Base-by-base conservation (phyloP, 2,888 invertebrate species). In the Pogonocherus hispidulus region DNA sequence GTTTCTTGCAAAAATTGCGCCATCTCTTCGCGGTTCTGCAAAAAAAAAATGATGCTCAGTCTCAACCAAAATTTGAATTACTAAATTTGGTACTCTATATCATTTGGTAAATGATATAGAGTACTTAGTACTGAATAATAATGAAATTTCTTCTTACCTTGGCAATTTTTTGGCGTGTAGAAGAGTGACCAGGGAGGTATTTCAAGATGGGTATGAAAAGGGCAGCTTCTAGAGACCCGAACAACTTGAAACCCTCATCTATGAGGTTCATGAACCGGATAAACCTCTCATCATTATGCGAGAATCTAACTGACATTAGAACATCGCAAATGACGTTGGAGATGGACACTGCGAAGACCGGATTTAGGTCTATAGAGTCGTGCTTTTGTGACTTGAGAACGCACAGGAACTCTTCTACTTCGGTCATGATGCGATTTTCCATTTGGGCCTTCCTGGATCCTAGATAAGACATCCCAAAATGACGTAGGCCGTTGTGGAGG, bases 251-350 rank as follows among this genome's bases (percentile, higher is more conserved):
- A 27, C 97, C 97, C 86, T 97, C 96, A 80, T 96, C 95, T 79
- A 96, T 95, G n/a, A 96, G 88, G 73, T 89, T 87, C 89, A 94
- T 95, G 80, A 96, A 93, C 64, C 94, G 89, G 59, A 89, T 88
- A 85, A 96, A 96, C 60, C 92, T 89, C 3, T 87, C 86, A 82
- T 96, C 95, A 59, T 93, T 92, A 75, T 92, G 90, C 65, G 91
- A 90, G 85, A 96, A 97, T 46, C 95, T 89, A 3, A 94, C 92
- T 32, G 94, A 94, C 96, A 97, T 96, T 80, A 96, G 90, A 77
- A 96, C 91, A 72, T 94, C 93, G 85, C 96, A 96, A 76, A 97
- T 96, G 3, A 97, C 95, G 85, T 97, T 97, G 81, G 94, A 94
- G 75, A 96, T 92, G 27, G 94, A 92, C 74, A 95, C 89, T 44